A percentile compares a stretch with the other conserved stretches of the same genome.
These are phyloP conservation scores for Podilymbus podiceps DNA, from an alignment of 2,113 vertebrate species.

Conservation along the genomic window DNA sequence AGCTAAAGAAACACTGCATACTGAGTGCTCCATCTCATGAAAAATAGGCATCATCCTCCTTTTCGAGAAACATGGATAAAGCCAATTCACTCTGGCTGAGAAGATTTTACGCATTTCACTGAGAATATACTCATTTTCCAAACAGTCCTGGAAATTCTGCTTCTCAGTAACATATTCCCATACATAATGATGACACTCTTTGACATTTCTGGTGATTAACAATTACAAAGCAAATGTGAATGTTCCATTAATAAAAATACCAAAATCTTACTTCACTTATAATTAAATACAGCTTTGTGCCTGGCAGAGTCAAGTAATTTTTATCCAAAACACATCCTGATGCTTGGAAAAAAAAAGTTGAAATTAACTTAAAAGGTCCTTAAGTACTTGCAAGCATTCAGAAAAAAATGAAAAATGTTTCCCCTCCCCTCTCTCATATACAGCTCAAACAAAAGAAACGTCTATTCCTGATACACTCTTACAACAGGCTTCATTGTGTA, in stretches of 20 bases:
- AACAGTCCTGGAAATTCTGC: background rate
- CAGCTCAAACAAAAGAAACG: background rate
- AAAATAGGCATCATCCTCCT: background rate
- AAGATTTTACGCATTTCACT: background rate
- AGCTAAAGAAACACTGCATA: background rate
- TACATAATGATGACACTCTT: background rate
- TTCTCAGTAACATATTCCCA: background rate
- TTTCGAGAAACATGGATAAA: background rate
- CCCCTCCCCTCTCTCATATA: no score
- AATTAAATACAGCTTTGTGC: slow-evolving; percentile 15
- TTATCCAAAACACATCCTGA: background rate
- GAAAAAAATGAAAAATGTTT: background rate
- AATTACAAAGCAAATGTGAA: background rate
- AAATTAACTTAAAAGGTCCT: background rate
- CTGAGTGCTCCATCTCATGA: background rate
- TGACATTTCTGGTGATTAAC: slow-evolving; percentile 9
- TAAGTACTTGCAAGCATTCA: background rate
- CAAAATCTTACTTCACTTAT: slow-evolving; percentile 26
- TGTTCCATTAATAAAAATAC: slow-evolving; percentile 38
- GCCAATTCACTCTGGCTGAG: background rate
- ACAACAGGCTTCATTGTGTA: background rate
- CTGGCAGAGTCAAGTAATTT: background rate
- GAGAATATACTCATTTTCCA: background rate
- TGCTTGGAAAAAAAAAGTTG: background rate
- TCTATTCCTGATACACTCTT: background rate